These are phyloP conservation scores for Gadus chalcogrammus DNA, from an alignment of 2,113 vertebrate species.

Conservation along the genomic window DNA sequence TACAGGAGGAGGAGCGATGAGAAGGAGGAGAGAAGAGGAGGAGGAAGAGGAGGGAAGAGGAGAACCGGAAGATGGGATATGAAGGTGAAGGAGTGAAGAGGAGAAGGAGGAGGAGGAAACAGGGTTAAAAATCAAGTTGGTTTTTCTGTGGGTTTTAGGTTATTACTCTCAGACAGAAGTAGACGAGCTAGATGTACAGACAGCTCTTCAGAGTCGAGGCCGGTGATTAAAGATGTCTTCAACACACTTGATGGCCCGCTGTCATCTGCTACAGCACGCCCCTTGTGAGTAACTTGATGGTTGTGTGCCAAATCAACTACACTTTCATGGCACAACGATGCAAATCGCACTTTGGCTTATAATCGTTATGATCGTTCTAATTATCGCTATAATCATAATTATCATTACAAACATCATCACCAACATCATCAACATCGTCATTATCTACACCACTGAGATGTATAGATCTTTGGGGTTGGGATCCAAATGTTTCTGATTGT, in stretches of 20 bases:
- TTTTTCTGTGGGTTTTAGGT: no score
- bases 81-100: not conserved
- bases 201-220: no score
- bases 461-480: conserved; percentile 45
- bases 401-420: conserved; percentile 20
- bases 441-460: conserved; percentile 51
- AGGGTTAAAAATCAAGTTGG: no score
- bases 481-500: conserved; percentile 50
- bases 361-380: not conserved
- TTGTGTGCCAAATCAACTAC: not conserved
- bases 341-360: not conserved
- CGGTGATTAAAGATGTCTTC: no score
- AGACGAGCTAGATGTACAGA: no score
- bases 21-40: not conserved
- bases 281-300: not conserved
- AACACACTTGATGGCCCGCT: no score
- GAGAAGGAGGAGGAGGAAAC: not conserved
- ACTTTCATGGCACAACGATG: not conserved
- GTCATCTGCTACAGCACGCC: no score
- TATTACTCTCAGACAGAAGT: no score
- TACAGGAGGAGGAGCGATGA: not conserved
- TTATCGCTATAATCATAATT: not conserved
- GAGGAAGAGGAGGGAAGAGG: not conserved
- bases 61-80: no score
- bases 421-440: conserved; percentile 32